Percentiles rank a stretch among this genome's conserved stretches.
Conservation (phyloP, 2,888 invertebrate genomes). For the Invenusta paracnida region DNA sequence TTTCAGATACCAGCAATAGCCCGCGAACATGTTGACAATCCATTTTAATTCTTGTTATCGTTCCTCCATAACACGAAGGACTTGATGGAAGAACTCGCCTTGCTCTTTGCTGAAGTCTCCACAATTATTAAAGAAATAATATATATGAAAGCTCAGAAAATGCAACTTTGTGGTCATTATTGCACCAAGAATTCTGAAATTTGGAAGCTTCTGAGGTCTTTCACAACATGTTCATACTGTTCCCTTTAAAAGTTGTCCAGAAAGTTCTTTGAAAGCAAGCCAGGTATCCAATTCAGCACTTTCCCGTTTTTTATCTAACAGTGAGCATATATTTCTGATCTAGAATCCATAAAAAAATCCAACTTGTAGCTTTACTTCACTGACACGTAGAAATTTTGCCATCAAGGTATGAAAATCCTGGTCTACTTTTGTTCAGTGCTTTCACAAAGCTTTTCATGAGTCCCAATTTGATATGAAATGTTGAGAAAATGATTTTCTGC, state of each 20-base stretch:
- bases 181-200: not conserved
- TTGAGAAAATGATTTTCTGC: not conserved
- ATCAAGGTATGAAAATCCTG: not conserved
- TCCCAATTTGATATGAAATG: not conserved
- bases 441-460: conserved; percentile 7
- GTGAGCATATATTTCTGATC: not conserved
- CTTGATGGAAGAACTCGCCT: not conserved
- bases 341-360: conserved; percentile 5
- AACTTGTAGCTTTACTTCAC: not conserved
- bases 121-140: not conserved
- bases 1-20: not conserved
- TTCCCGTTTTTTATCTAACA: not conserved
- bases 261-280: conserved; percentile 19
- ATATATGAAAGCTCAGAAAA: not conserved
- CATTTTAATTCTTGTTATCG: not conserved
- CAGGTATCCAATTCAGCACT: not conserved
- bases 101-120: not conserved
- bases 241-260: not conserved
- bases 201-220: not conserved
- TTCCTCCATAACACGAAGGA: not conserved
- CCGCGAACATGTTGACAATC: not conserved
- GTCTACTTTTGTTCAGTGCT: conserved; percentile 1
- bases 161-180: not conserved
- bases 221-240: not conserved
- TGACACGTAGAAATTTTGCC: not conserved